phyloP scores from a whole-genome alignment of 2,888 invertebrate genomes.

The Apodemia hepburni region DNA sequence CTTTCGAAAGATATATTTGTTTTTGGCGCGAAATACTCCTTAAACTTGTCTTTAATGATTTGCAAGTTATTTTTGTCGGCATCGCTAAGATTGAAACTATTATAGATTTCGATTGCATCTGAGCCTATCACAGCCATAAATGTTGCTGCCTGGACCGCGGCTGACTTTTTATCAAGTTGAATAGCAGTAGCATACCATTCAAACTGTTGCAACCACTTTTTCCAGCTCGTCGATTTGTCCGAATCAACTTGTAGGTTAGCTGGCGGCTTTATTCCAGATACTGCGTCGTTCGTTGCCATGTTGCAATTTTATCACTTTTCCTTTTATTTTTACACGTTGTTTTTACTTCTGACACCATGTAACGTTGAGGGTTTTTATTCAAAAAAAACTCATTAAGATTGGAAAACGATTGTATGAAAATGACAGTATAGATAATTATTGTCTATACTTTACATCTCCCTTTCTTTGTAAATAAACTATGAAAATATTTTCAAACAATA shows the following conservation, averaged over 20 bases:
- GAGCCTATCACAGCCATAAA: constrained; percentile 27
- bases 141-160: constrained; percentile 28
- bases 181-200: constrained; percentile 28
- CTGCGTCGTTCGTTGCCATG: constrained; percentile 12
- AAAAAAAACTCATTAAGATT: no score
- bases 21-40: constrained; percentile 24
- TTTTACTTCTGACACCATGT: no score
- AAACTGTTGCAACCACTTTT: constrained; percentile 24
- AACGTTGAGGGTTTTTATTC: no score
- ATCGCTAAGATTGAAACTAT: constrained; percentile 19
- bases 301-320: no score
- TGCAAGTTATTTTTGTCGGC: constrained; percentile 18
- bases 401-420: no score
- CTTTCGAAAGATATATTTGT: constrained; percentile 28
- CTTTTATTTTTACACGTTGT: no score
- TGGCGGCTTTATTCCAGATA: constrained; percentile 26
- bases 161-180: constrained; percentile 29
- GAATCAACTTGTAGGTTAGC: constrained; percentile 27
- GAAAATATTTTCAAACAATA: no score
- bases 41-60: constrained; percentile 21
- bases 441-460: no score
- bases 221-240: constrained; percentile 24
- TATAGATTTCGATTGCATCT: constrained; percentile 23
- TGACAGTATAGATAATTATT: no score
- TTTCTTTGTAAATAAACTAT: no score